Evolutionary conservation across 2,888 invertebrate species (phyloP).

Genomic region (Agonopterix arenella): DNA sequence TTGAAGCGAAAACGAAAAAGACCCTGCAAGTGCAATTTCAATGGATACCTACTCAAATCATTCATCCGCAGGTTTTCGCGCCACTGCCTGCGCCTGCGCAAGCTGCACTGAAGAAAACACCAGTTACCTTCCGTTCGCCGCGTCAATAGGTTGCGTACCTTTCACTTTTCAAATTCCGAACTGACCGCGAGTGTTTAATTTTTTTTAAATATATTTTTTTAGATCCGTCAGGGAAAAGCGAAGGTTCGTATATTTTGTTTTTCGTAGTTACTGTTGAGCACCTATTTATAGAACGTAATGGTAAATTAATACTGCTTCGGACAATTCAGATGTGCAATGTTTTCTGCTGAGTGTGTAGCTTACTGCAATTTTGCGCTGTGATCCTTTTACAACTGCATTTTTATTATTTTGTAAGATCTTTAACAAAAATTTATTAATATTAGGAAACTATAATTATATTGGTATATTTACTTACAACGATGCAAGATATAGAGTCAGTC

Average conservation of each 20-base stretch:
- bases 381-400: neutral
- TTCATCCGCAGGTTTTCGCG: slow-evolving; percentile 6
- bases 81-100: slow-evolving; percentile 19
- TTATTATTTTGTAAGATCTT: too few relatives aligned
- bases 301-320: too few relatives aligned
- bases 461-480: too few relatives aligned
- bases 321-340: slow-evolving; percentile 2
- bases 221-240: slow-evolving; percentile 3
- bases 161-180: slow-evolving; percentile 8
- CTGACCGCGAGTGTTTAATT: slow-evolving; percentile 10
- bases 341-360: slow-evolving; percentile 5
- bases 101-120: slow-evolving; percentile 14
- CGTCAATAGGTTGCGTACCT: slow-evolving; percentile 16
- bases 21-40: neutral
- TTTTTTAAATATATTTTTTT: slow-evolving; percentile 5
- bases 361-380: neutral
- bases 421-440: too few relatives aligned
- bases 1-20: slow-evolving; percentile 1
- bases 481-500: too few relatives aligned
- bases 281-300: too few relatives aligned
- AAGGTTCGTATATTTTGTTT: slow-evolving; percentile 10
- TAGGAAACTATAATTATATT: too few relatives aligned
- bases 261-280: neutral
- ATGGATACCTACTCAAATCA: slow-evolving; percentile 1
- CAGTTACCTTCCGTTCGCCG: slow-evolving; percentile 26